phyloP scores from a whole-genome alignment of 2,888 invertebrate genomes.

The Dysmachus trigonus region DNA sequence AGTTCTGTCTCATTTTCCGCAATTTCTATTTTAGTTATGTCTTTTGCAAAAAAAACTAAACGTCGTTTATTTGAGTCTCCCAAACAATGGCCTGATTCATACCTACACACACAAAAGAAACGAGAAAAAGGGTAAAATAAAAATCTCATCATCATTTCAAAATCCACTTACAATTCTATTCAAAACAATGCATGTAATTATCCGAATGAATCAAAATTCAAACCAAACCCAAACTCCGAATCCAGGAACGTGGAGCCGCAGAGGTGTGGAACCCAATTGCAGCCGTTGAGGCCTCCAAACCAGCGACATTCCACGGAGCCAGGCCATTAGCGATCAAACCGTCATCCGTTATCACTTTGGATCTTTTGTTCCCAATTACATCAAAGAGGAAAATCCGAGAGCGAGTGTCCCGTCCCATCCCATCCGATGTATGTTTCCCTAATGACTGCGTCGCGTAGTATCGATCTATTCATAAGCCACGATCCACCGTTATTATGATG shows the following conservation, averaged over 20 bases:
- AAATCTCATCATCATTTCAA: not conserved
- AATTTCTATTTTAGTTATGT: too few species aligned
- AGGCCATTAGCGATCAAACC: not conserved
- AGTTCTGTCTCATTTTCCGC: too few species aligned
- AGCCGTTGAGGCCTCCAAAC: not conserved
- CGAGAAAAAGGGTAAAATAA: not conserved
- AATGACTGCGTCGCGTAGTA: slow-evolving; percentile 5
- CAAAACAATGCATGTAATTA: not conserved
- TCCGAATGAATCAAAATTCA: not conserved
- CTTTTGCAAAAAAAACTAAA: too few species aligned
- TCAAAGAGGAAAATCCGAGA: not conserved
- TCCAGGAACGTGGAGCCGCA: not conserved
- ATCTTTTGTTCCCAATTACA: slow-evolving; percentile 16
- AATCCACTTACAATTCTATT: not conserved
- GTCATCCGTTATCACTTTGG: slow-evolving; percentile 12
- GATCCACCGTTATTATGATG: slow-evolving; percentile 29
- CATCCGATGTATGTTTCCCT: not conserved
- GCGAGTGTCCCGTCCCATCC: not conserved
- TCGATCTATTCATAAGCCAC: slow-evolving; percentile 30
- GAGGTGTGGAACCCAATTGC: not conserved
- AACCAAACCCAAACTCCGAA: not conserved
- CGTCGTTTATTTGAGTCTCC: not conserved
- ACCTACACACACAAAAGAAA: not conserved
- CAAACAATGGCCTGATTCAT: not conserved
- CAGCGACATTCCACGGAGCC: not conserved